A percentile compares a stretch with the other conserved stretches of the same genome.
phyloP scores from a whole-genome alignment of 2,888 invertebrate genomes.

The Amphimallon solstitiale region DNA sequence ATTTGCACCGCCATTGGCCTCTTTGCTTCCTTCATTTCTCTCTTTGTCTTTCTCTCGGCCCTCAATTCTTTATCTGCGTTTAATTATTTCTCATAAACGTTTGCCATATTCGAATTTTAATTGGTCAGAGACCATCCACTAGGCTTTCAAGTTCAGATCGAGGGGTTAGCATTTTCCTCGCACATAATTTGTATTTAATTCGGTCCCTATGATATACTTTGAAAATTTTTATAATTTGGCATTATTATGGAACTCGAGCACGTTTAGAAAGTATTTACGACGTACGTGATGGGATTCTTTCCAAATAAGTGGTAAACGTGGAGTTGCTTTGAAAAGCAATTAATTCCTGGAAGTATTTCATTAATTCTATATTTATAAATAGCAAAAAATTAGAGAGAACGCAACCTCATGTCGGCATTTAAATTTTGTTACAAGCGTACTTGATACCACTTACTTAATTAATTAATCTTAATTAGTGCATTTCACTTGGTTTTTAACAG shows the following conservation, averaged over 20 bases:
- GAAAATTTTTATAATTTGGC: constrained; percentile 28
- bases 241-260: constrained; percentile 13
- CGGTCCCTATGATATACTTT: not conserved
- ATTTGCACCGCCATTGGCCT: constrained; percentile 8
- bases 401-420: no score
- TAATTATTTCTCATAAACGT: constrained; percentile 12
- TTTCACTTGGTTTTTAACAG: no score
- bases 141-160: not conserved
- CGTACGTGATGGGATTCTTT: constrained; percentile 24
- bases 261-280: constrained; percentile 7
- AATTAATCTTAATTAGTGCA: no score
- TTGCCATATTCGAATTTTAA: constrained; percentile 22
- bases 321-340: constrained; percentile 15
- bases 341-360: not conserved
- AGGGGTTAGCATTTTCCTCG: constrained; percentile 2
- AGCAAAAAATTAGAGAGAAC: not conserved
- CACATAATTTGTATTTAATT: constrained; percentile 27
- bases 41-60: no score
- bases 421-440: no score
- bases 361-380: constrained; percentile 1
- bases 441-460: no score
- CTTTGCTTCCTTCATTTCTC: not conserved
- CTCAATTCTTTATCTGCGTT: no score
- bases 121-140: constrained; percentile 11
- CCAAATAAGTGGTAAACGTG: constrained; percentile 9